Evolutionary conservation across 2,113 vertebrate species (phyloP).

Genomic region (Gallinago undulata): DNA sequence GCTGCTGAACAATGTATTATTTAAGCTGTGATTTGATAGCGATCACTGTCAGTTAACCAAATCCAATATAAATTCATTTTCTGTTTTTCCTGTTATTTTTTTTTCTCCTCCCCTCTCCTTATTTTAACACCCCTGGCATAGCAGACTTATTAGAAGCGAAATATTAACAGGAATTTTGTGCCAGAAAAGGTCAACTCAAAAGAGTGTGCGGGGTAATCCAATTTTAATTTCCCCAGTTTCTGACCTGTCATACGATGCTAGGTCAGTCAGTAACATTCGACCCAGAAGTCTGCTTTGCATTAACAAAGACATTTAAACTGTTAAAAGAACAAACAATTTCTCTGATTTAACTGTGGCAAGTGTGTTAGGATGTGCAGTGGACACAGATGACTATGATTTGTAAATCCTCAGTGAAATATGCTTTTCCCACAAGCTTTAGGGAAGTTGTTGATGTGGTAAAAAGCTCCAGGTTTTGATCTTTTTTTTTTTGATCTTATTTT

Average conservation of each 20-base stretch:
- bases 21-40: background rate
- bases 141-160: background rate
- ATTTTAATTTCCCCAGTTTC: slow-evolving; percentile 42
- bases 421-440: background rate
- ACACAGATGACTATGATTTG: background rate
- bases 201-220: background rate
- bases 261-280: slow-evolving; percentile 5
- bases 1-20: background rate
- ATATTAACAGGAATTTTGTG: slow-evolving; percentile 12
- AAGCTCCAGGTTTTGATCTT: background rate
- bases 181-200: background rate
- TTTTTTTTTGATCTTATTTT: too few species aligned
- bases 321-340: background rate
- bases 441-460: background rate
- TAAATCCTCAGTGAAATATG: background rate
- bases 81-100: background rate
- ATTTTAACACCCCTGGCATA: background rate
- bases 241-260: background rate
- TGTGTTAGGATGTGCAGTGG: background rate
- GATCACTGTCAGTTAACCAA: background rate
- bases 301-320: background rate
- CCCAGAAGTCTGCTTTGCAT: background rate
- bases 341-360: background rate
- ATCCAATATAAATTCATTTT: background rate
- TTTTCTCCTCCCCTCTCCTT: rapidly evolving